A percentile compares a stretch with the other conserved stretches of the same genome.
These are phyloP conservation scores for Drosophila pachea DNA, from an alignment of 1,140 invertebrate genomes.

Conservation along the genomic window DNA sequence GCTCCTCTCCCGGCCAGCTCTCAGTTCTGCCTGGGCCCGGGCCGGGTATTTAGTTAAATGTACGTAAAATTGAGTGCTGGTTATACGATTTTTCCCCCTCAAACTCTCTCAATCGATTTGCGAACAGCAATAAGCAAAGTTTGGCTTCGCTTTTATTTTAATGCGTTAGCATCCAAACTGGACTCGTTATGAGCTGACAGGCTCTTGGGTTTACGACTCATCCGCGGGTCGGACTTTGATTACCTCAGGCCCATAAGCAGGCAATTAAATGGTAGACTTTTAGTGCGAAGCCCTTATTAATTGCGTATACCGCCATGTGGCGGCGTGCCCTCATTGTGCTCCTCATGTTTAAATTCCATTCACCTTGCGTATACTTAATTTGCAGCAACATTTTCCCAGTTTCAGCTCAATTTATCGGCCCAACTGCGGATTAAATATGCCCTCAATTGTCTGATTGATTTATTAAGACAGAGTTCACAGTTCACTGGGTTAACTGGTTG, in stretches of 20 bases:
- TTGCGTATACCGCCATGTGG: constrained; percentile 22
- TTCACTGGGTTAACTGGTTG: constrained; percentile 2
- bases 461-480: constrained; percentile 5
- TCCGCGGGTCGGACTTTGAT: constrained; percentile 45
- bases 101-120: constrained; percentile 63
- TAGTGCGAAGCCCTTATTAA: constrained; percentile 9
- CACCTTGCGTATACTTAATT: not conserved
- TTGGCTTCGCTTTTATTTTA: constrained; percentile 53
- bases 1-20: not conserved
- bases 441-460: constrained; percentile 19
- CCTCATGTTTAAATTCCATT: not conserved
- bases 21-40: constrained; percentile 1
- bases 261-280: constrained; percentile 13
- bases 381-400: not conserved
- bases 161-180: constrained; percentile 11
- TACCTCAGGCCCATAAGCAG: not conserved
- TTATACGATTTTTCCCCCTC: constrained; percentile 56
- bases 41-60: constrained; percentile 72
- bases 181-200: constrained; percentile 58
- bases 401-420: constrained; percentile 8
- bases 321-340: not conserved
- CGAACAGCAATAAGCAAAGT: constrained; percentile 69
- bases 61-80: constrained; percentile 73
- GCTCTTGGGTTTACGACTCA: constrained; percentile 65
- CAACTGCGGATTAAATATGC: not conserved